These are phyloP conservation scores for Anabas testudineus DNA, from an alignment of 2,797 vertebrate species.

Conservation along the genomic window DNA sequence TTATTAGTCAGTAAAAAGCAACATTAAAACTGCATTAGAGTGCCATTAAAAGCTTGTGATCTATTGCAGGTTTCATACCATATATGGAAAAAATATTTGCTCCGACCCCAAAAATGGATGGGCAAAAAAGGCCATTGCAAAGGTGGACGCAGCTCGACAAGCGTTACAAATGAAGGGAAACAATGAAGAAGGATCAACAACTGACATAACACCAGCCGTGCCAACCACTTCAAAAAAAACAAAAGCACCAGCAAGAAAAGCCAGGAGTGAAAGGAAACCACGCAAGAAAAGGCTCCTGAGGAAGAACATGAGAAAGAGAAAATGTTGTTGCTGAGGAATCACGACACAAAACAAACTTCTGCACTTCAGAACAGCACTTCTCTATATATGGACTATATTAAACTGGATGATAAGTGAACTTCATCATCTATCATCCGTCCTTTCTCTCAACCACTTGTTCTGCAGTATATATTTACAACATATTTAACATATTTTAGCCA, in stretches of 20 bases:
- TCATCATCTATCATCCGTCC: not conserved
- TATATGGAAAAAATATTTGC: not conserved
- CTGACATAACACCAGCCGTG: not conserved
- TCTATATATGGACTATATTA: not conserved
- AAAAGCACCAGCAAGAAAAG: accelerated
- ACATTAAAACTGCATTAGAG: not conserved
- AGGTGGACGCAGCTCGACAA: conserved; percentile 28
- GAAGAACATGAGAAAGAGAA: not conserved
- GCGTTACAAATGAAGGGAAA: accelerated
- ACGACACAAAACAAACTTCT: not conserved
- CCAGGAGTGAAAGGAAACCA: not conserved
- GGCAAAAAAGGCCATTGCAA: conserved; percentile 3
- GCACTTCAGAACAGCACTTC: not conserved
- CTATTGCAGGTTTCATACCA: conserved; percentile 60
- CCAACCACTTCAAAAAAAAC: not conserved
- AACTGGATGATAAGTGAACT: not conserved
- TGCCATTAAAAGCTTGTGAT: conserved; percentile 13
- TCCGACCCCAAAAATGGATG: conserved; percentile 19
- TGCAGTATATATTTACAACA: not conserved
- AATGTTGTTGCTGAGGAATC: not conserved
- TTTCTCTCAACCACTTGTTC: not conserved
- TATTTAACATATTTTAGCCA: not conserved
- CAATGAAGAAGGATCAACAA: not conserved
- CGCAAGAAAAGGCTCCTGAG: not conserved
- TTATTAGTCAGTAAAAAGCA: not conserved